Evolutionary conservation across 2,113 vertebrate genomes (phyloP).

Genomic region (Cyanocitta stelleri): DNA sequence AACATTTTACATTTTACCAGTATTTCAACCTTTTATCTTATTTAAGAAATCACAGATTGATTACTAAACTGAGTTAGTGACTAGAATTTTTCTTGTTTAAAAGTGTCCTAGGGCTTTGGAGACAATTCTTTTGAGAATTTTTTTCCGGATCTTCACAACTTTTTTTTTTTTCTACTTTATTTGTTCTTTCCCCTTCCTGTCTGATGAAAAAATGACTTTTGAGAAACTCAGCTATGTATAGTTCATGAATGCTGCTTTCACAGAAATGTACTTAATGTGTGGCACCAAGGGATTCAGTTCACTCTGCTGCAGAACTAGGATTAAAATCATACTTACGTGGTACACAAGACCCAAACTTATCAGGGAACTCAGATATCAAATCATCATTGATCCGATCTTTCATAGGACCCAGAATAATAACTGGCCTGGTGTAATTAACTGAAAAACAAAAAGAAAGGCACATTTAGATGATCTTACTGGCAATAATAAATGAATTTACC

Average conservation of each 20-base stretch:
- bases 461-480: neutral
- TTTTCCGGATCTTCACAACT: neutral
- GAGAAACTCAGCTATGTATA: neutral
- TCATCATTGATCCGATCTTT: constrained; percentile 97
- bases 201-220: neutral
- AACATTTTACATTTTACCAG: neutral
- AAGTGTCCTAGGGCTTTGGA: neutral
- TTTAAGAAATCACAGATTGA: neutral
- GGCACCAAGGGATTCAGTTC: neutral
- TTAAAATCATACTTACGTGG: constrained; percentile 84
- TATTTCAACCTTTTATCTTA: neutral
- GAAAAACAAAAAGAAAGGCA: constrained; percentile 34
- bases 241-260: neutral
- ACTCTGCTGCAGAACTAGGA: neutral
- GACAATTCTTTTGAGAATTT: neutral
- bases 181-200: neutral
- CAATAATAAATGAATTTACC: neutral
- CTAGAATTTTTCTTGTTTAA: neutral
- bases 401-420: constrained; percentile 97
- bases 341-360: constrained; percentile 97
- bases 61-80: neutral
- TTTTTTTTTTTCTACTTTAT: neutral
- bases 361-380: constrained; percentile 96
- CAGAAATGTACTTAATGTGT: neutral
- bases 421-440: constrained; percentile 93